Evolutionary conservation across 2,888 invertebrate genomes (phyloP).

Genomic region (Reticulitermes lucifugus): DNA sequence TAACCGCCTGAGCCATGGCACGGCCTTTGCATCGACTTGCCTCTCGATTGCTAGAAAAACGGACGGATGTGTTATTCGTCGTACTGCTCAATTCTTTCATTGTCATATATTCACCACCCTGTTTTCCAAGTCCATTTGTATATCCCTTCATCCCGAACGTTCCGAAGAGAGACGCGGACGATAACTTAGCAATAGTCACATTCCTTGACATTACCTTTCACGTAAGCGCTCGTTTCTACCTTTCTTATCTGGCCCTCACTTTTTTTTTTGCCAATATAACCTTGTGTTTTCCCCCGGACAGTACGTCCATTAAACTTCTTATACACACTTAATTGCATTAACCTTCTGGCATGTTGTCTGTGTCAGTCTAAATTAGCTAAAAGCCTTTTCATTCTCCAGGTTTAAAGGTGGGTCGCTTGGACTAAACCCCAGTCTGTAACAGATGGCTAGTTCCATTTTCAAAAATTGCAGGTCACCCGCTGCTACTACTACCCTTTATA

Average conservation of each 20-base stretch:
- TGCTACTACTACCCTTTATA: background rate
- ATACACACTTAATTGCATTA: slow-evolving; percentile 13
- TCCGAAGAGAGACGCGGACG: too few relatives aligned
- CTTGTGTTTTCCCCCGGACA: background rate
- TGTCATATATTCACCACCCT: too few relatives aligned
- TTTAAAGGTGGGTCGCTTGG: background rate
- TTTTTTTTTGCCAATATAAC: background rate
- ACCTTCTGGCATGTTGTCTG: background rate
- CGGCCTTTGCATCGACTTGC: too few relatives aligned
- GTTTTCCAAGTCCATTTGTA: too few relatives aligned
- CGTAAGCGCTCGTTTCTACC: background rate
- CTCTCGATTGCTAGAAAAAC: too few relatives aligned
- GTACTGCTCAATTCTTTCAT: too few relatives aligned
- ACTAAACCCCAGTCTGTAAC: background rate
- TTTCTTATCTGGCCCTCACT: background rate
- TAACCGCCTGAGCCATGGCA: too few relatives aligned
- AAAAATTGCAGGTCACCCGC: slow-evolving; percentile 13
- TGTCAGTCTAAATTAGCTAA: slow-evolving; percentile 10
- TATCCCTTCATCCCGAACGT: too few relatives aligned
- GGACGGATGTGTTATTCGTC: too few relatives aligned
- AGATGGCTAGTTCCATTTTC: slow-evolving; percentile 12
- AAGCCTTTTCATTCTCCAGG: background rate
- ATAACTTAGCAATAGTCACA: too few relatives aligned
- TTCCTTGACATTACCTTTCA: too few relatives aligned
- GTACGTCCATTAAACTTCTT: background rate